These are phyloP conservation scores for Cephus runcator DNA, from an alignment of 2,888 invertebrate species.

Conservation along the genomic window DNA sequence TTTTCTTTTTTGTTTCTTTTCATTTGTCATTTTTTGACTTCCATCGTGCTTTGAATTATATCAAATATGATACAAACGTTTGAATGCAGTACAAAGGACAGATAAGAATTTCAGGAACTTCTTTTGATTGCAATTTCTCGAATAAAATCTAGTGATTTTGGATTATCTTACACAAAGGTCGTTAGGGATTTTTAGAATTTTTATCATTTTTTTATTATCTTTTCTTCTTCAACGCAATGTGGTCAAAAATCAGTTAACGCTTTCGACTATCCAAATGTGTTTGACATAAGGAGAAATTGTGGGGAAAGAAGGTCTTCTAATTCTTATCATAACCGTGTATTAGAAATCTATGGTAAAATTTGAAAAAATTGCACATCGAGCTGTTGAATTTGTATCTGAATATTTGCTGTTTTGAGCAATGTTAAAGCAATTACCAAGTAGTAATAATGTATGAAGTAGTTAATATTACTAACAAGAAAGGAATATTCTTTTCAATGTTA, in stretches of 20 bases:
- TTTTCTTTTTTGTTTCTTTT: not conserved
- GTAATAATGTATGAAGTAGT: not conserved
- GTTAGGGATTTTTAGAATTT: not conserved
- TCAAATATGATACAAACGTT: not conserved
- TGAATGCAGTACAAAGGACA: not conserved
- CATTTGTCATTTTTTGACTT: not conserved
- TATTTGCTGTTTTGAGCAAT: not conserved
- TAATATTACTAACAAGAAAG: not conserved
- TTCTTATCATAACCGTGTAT: not conserved
- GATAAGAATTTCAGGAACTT: not conserved
- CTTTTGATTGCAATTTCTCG: not conserved
- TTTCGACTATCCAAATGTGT: not conserved
- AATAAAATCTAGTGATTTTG: not conserved
- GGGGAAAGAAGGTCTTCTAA: not conserved
- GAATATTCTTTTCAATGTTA: too few species aligned
- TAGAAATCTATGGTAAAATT: not conserved
- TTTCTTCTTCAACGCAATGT: not conserved
- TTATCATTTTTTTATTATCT: not conserved
- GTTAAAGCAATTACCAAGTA: not conserved
- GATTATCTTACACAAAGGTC: not conserved
- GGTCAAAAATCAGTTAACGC: not conserved
- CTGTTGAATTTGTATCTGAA: not conserved
- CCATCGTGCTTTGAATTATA: not conserved
- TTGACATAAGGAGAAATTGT: not conserved
- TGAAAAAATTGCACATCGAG: not conserved